Conservation (phyloP, 2,113 vertebrate genomes). For the Atractosteus spatula region DNA sequence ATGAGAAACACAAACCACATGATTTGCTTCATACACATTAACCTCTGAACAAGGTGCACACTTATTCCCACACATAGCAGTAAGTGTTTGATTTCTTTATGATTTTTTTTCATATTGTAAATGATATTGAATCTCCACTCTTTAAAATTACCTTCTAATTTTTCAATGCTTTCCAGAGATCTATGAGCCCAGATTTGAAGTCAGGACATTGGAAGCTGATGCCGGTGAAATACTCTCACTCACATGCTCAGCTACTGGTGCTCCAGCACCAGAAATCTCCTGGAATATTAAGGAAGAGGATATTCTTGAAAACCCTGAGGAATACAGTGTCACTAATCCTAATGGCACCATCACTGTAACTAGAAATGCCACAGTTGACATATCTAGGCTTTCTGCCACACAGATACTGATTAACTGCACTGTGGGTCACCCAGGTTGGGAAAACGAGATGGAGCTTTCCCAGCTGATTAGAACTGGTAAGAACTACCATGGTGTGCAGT, state of each 20-base stretch:
- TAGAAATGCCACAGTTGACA: slow-evolving; percentile 9
- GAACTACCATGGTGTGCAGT: not conserved
- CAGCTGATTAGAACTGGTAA: not conserved
- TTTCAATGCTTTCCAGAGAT: slow-evolving; percentile 32
- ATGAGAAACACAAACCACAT: too few relatives aligned
- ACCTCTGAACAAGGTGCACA: too few relatives aligned
- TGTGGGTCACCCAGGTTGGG: slow-evolving; percentile 4
- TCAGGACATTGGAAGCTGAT: slow-evolving; percentile 7
- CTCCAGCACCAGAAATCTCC: slow-evolving; percentile 34
- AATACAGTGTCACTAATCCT: slow-evolving; percentile 5
- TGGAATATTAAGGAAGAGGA: not conserved
- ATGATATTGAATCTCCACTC: too few relatives aligned
- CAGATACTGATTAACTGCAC: slow-evolving; percentile 25
- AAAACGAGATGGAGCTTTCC: not conserved
- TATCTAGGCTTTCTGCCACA: not conserved
- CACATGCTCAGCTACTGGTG: slow-evolving; percentile 41
- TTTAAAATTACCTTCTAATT: not conserved
- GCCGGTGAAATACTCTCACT: slow-evolving; percentile 8
- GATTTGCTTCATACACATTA: too few relatives aligned
- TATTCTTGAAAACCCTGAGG: not conserved
- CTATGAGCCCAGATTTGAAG: slow-evolving; percentile 23
- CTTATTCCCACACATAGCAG: too few relatives aligned
- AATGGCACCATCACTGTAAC: slow-evolving; percentile 35
- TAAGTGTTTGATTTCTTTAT: too few relatives aligned
- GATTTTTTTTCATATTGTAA: too few relatives aligned